Evolutionary conservation across 2,113 vertebrate genomes (phyloP), one percentile per base, ranked within the genome.

Genomic region (Chlorodrepanis virens): DNA sequence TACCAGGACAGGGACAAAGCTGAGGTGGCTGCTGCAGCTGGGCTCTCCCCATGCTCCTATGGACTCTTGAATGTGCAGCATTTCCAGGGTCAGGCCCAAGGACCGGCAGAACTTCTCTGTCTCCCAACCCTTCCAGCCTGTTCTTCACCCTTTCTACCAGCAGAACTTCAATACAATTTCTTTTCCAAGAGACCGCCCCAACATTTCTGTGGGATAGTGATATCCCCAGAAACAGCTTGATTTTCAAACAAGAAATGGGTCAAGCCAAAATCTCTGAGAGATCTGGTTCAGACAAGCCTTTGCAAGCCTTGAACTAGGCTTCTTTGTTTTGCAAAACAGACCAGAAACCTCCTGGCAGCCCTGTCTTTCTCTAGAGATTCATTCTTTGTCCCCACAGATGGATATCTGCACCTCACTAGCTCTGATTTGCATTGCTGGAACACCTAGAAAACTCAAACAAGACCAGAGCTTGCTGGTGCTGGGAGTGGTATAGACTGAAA

Each of bases 381-480:
- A 59, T 84, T 59, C 75, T 96, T 81, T 83, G 93, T 69, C 91
- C 84, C 49, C 71, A 76, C 14, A 94, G 78, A 95, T 54, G 33
- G 63, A 1, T 93, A 95, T 77, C 86, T 83, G 71, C 50, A 70
- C 59, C 82, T 85, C 78, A 40, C 61, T 35, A 72, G 16, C 23
- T 96, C 47, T 70, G 39, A 91, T 83, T 77, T 93, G 93, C 82
- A 88, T 96, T 88, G 47, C 87, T 94, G 87, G 68, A 95, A 83
- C 64, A 74, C 56, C 68, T 86, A 92, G 59, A 97, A 94, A 90
- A 78, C 33, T 80, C 35, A 63, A 74, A 83, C 50, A 72, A 90
- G 53, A 91, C 50, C 79, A 88, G 70, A 93, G 79, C 37, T 94
- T 0, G 1, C 45, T 83, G 63, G 40, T 83, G n/a, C 28, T 81